A percentile compares a stretch with the other conserved stretches of the same genome.
Conservation (phyloP, 2,888 invertebrate species). For the Eucera pruinosa region DNA sequence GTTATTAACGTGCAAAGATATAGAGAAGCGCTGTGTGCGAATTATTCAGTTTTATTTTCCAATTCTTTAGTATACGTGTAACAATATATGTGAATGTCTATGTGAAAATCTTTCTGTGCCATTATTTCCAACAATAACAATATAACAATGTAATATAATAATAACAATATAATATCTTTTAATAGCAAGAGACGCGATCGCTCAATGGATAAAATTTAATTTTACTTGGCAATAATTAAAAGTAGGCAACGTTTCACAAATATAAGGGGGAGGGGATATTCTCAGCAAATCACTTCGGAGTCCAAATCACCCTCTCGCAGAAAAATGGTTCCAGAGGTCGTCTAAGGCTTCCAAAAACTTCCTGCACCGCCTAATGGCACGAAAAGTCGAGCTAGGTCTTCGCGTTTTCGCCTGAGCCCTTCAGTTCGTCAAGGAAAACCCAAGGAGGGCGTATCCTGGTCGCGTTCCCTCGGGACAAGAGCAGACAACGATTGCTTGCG, state of each 20-base stretch:
- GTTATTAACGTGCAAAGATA: no score
- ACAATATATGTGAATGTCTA: no score
- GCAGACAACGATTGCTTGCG: conserved; percentile 55
- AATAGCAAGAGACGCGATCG: no score
- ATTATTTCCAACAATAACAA: no score
- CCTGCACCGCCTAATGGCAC: conserved; percentile 27
- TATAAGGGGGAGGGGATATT: not conserved
- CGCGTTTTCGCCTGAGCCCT: conserved; percentile 16
- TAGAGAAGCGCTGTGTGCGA: no score
- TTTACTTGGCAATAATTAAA: not conserved
- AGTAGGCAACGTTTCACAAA: not conserved
- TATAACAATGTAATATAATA: no score
- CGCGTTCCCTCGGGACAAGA: conserved; percentile 44
- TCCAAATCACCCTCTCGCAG: not conserved
- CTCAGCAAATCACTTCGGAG: not conserved
- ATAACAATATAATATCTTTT: no score
- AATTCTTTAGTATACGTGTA: no score
- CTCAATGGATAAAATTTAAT: no score
- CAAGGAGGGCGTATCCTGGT: conserved; percentile 42
- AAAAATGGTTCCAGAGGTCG: not conserved
- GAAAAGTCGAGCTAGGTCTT: conserved; percentile 27
- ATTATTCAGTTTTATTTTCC: no score
- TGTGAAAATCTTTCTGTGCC: no score
- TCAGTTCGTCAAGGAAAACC: conserved; percentile 6
- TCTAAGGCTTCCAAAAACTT: not conserved